Conservation (phyloP, 2,113 vertebrate species). For the Xiphophorus hellerii region DNA sequence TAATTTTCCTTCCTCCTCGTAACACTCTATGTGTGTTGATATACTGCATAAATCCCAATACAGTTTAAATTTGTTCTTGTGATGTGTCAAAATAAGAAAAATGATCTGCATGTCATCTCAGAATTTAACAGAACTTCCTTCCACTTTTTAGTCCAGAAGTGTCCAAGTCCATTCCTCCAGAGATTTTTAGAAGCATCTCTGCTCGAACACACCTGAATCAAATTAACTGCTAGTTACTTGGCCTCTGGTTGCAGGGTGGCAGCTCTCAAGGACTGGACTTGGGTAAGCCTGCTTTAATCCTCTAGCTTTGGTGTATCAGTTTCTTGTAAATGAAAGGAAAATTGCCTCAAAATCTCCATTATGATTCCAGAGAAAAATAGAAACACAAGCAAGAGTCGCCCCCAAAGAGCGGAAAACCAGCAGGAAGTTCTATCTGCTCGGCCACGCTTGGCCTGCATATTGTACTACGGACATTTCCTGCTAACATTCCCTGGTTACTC, state of each 20-base stretch:
- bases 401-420: conserved; percentile 27
- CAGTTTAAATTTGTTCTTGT: too few species aligned
- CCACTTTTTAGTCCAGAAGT: not conserved
- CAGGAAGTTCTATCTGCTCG: conserved; percentile 63
- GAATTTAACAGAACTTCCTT: not conserved
- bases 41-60: too few species aligned
- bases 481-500: conserved; percentile 65
- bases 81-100: too few species aligned
- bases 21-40: too few species aligned
- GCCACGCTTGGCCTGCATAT: conserved; percentile 50
- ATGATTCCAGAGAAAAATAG: conserved; percentile 37
- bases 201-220: too few species aligned
- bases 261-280: too few species aligned
- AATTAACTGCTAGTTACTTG: too few species aligned
- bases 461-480: conserved; percentile 73
- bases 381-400: conserved; percentile 44
- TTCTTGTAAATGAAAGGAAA: not conserved
- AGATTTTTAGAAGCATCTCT: too few species aligned
- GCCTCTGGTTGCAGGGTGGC: too few species aligned
- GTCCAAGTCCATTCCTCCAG: too few species aligned
- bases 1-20: too few species aligned
- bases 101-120: too few species aligned
- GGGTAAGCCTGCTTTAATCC: not conserved
- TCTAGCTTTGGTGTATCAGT: not conserved
- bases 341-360: not conserved